Percentiles rank a stretch among this genome's conserved stretches.
Evolutionary conservation across 2,888 invertebrate genomes (phyloP).

Genomic region (Cephonodes hylas): DNA sequence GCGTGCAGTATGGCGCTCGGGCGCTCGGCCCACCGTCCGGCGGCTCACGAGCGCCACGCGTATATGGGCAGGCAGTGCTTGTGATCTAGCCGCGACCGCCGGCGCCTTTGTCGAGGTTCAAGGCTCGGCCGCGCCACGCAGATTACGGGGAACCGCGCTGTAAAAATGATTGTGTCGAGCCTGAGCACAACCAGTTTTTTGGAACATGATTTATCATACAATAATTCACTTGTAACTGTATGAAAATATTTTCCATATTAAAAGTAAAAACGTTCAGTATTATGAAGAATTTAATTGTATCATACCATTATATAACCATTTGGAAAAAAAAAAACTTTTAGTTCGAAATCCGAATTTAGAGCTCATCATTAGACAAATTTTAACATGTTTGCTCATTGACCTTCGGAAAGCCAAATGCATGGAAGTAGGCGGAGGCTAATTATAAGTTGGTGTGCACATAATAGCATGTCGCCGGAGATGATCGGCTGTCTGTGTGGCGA

Average conservation of each 20-base stretch:
- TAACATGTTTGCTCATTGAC: not conserved
- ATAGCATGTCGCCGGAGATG: not conserved
- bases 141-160: conserved; percentile 13
- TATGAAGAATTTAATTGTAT: not conserved
- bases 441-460: not conserved
- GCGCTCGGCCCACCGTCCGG: not conserved
- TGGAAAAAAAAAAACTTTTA: not conserved
- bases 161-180: conserved; percentile 2
- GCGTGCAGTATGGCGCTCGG: not conserved
- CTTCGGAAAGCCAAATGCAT: not conserved
- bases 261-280: not conserved
- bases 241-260: not conserved
- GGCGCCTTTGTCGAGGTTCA: conserved; percentile 9
- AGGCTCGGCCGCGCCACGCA: conserved; percentile 5
- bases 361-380: too few species aligned
- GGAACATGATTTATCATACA: not conserved
- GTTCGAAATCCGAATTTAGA: not conserved
- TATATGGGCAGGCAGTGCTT: conserved; percentile 38
- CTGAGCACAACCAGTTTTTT: conserved; percentile 11
- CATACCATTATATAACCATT: too few species aligned
- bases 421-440: not conserved
- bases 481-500: conserved; percentile 29
- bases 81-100: conserved; percentile 34
- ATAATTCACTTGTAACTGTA: too few species aligned
- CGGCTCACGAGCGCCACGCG: conserved; percentile 26